Evolutionary conservation across 1,140 invertebrate genomes (phyloP).

Genomic region (Lysiphlebus fabarum): DNA sequence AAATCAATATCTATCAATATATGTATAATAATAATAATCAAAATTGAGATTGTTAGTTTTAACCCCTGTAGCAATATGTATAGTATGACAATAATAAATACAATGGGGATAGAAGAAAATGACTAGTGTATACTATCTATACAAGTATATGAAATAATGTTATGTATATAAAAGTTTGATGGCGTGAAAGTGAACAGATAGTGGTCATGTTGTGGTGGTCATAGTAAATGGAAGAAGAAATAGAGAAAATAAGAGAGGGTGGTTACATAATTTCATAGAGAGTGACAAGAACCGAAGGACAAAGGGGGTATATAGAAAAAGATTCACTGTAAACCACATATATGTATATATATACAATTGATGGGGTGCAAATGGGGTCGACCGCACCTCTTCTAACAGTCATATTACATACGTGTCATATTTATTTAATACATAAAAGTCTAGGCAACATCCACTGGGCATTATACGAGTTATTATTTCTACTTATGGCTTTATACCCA

Average conservation of each 20-base stretch:
- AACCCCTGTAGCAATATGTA: too few species aligned
- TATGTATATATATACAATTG: too few species aligned
- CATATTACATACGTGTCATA: conserved; percentile 45
- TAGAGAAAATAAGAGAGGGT: not conserved
- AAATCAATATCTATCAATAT: conserved; percentile 7
- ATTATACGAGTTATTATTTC: conserved; percentile 45
- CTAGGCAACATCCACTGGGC: conserved; percentile 17
- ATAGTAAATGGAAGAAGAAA: conserved; percentile 10
- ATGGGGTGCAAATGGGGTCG: conserved; percentile 47
- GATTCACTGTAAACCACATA: conserved; percentile 29
- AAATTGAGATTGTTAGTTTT: too few species aligned
- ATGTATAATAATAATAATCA: too few species aligned
- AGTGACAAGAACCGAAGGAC: not conserved
- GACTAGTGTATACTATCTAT: too few species aligned
- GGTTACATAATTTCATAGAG: too few species aligned
- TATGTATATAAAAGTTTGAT: conserved; percentile 1
- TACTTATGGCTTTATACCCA: conserved; percentile 34
- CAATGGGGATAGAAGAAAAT: too few species aligned
- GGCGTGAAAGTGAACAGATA: conserved; percentile 31
- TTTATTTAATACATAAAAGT: conserved; percentile 46
- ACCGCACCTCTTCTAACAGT: conserved; percentile 39
- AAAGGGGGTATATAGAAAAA: conserved; percentile 32
- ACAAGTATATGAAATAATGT: not conserved
- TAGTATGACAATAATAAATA: too few species aligned
- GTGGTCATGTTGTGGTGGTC: conserved; percentile 31